phyloP scores from a whole-genome alignment of 2,113 vertebrate genomes.

The Rattus norvegicus region GRCr8 NC_086039.1:23721501-23722000 shows the following conservation, averaged over 20 bases:
- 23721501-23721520: background rate
- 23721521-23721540: background rate
- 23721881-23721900: background rate
- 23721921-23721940: too few relatives aligned
- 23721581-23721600: background rate
- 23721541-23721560: background rate
- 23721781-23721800: background rate
- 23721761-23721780: background rate
- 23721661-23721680: background rate
- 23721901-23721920: too few relatives aligned
- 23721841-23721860: background rate
- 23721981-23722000: background rate
- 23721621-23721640: background rate
- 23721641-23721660: background rate
- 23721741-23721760: background rate
- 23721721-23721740: background rate
- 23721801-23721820: background rate
- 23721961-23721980: too few relatives aligned
- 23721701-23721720: background rate
- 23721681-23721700: background rate
- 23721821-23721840: background rate
- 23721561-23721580: background rate
- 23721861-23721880: slow-evolving; percentile 16
- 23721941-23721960: too few relatives aligned
- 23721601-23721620: background rate